phyloP scores from a whole-genome alignment of 2,113 vertebrate genomes.

The Motacilla alba region DNA sequence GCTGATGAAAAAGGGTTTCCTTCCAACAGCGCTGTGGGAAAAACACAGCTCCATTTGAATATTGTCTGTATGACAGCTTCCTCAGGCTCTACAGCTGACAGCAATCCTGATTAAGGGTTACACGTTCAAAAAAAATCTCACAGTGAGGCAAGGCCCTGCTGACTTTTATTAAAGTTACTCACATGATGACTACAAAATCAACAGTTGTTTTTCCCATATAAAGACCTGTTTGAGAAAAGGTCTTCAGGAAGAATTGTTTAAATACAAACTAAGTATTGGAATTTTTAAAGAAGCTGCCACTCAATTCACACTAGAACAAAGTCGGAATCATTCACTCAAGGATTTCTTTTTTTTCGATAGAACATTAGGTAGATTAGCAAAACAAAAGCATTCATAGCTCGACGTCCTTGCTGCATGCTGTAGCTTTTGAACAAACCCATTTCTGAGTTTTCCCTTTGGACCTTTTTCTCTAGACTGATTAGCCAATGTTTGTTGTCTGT shows the following conservation, averaged over 20 bases:
- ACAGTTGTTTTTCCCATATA: neutral
- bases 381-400: constrained; percentile 2
- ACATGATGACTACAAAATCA: neutral
- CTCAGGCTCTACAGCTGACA: constrained; percentile 19
- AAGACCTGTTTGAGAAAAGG: neutral
- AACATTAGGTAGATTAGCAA: neutral
- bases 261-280: neutral
- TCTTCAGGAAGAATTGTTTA: neutral
- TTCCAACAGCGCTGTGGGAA: constrained; percentile 44
- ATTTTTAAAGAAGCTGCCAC: neutral
- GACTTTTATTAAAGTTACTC: neutral
- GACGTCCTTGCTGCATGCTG: neutral
- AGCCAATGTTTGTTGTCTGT: constrained; percentile 27
- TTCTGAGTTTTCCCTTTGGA: neutral
- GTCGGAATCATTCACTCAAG: neutral
- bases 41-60: constrained; percentile 42
- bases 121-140: constrained; percentile 34
- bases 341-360: neutral
- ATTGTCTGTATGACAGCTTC: constrained; percentile 40
- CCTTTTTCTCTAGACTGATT: constrained; percentile 35
- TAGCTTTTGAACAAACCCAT: constrained; percentile 16
- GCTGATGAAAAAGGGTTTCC: neutral
- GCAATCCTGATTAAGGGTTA: constrained; percentile 9
- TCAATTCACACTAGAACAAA: neutral
- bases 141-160: neutral